These are phyloP conservation scores for Cochlearius cochlearius DNA, from an alignment of 2,113 vertebrate species.

Conservation along the genomic window DNA sequence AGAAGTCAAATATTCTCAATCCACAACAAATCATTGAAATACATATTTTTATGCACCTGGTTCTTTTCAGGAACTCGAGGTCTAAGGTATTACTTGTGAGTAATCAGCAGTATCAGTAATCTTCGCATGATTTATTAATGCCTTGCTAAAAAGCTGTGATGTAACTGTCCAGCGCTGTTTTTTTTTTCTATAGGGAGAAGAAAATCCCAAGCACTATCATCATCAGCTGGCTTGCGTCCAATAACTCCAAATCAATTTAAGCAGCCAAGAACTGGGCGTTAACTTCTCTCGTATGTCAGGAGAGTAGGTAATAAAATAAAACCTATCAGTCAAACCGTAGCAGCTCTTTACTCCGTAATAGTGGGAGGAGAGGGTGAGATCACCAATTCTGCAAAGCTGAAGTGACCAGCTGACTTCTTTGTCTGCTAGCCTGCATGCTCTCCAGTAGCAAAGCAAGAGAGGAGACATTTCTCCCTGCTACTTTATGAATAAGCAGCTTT, in stretches of 20 bases:
- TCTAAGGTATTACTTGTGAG: background rate
- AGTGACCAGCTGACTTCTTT: slow-evolving; percentile 52
- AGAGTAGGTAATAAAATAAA: background rate
- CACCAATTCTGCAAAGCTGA: background rate
- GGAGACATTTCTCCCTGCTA: background rate
- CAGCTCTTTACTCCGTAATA: background rate
- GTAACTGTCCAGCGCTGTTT: background rate
- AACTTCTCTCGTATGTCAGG: background rate
- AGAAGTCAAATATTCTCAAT: background rate
- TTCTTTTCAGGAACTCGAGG: background rate
- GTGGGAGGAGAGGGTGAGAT: slow-evolving; percentile 41
- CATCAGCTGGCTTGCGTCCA: background rate
- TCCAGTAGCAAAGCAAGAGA: background rate
- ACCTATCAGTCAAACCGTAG: background rate
- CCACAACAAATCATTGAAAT: background rate
- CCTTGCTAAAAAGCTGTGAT: slow-evolving; percentile 8
- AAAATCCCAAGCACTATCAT: background rate
- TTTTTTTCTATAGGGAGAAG: background rate
- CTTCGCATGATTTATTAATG: slow-evolving; percentile 47
- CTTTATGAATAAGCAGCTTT: background rate
- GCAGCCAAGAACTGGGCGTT: background rate
- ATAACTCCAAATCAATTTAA: background rate
- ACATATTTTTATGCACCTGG: background rate
- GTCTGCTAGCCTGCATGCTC: background rate
- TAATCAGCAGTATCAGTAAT: background rate